Conservation (phyloP, 2,888 invertebrate species). For the Caenorhabditis imperialis region DNA sequence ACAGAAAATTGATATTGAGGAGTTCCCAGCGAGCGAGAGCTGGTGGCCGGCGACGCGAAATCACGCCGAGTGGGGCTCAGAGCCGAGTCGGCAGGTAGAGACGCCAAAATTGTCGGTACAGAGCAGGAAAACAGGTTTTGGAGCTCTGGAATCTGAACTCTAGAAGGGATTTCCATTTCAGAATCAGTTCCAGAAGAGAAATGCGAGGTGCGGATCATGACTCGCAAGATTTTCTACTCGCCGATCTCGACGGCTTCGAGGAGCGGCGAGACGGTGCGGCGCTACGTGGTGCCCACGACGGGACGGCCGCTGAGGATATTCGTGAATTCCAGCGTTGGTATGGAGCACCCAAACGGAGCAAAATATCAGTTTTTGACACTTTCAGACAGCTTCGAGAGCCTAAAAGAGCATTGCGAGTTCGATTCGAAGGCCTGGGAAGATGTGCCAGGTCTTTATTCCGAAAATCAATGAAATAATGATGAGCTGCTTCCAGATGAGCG, state of each 20-base stretch:
- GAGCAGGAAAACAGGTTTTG: too few relatives aligned
- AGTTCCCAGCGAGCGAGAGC: conserved; percentile 21
- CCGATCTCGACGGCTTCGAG: not conserved
- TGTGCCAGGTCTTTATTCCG: too few relatives aligned
- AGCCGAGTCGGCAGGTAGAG: not conserved
- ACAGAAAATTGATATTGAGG: not conserved
- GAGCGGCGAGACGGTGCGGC: not conserved
- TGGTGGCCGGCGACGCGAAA: conserved; percentile 26
- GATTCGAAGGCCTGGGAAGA: too few relatives aligned
- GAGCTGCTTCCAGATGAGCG: too few relatives aligned
- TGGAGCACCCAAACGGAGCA: not conserved
- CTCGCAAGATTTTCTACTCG: conserved; percentile 4
- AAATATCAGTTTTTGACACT: not conserved
- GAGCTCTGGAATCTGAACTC: too few relatives aligned
- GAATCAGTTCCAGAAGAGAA: conserved; percentile 9
- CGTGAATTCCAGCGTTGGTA: conserved; percentile 27
- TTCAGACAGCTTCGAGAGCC: conserved; percentile 16
- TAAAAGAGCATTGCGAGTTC: conserved; percentile 1
- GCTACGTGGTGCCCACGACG: not conserved
- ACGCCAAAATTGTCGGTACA: too few relatives aligned
- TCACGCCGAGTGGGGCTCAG: conserved; percentile 1
- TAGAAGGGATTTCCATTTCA: too few relatives aligned
- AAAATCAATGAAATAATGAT: too few relatives aligned
- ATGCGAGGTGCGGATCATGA: not conserved
- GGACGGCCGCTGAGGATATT: conserved; percentile 1